Conservation (phyloP, 2,888 invertebrate species). For the Tenthredo amoena region DNA sequence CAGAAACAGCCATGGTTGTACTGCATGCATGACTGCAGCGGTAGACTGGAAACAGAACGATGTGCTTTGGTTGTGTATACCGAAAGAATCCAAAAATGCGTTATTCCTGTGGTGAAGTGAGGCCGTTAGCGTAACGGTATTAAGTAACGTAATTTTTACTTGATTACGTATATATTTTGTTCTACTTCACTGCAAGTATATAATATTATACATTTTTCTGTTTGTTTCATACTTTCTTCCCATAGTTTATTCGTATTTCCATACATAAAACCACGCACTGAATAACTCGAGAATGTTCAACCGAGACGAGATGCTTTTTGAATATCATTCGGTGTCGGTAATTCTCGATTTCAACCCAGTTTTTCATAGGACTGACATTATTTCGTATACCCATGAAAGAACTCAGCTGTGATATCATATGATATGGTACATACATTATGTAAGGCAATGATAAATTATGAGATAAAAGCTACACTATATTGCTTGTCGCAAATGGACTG, state of each 20-base stretch:
- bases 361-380: slow-evolving; percentile 12
- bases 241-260: not conserved
- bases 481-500: not conserved
- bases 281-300: slow-evolving; percentile 2
- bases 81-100: slow-evolving; percentile 22
- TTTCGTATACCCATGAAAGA: not conserved
- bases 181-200: not conserved
- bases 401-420: not conserved
- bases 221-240: not conserved
- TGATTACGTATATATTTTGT: not conserved
- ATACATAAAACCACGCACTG: not conserved
- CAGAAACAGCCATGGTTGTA: not conserved
- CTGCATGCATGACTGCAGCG: not conserved
- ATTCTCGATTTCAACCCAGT: not conserved
- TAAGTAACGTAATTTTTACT: slow-evolving; percentile 9
- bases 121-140: slow-evolving; percentile 35
- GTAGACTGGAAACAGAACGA: not conserved
- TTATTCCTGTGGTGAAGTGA: slow-evolving; percentile 18
- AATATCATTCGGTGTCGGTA: not conserved
- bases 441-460: not conserved
- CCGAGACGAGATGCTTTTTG: not conserved
- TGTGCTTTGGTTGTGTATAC: slow-evolving; percentile 10
- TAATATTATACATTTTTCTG: not conserved
- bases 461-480: not conserved
- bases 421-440: not conserved